Conservation (phyloP, 92 coral and sea anemone genomes). For the Heteractis magnifica region DNA sequence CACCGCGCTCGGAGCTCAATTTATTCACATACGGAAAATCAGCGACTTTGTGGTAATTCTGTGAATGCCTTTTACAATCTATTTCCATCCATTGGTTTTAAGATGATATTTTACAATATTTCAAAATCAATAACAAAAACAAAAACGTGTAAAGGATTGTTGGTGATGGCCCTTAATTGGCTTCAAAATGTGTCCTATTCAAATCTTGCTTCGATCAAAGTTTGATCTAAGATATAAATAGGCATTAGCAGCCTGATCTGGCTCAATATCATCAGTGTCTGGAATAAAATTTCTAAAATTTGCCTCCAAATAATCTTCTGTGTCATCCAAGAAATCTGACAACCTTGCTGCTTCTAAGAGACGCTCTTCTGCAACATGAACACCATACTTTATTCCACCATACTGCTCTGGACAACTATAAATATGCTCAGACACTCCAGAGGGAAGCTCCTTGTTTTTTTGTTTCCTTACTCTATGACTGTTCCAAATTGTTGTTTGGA, state of each 20-base stretch:
- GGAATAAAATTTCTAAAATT: slow-evolving; percentile 42
- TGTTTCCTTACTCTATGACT: background rate
- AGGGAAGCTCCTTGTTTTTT: no score
- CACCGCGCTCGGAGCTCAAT: background rate
- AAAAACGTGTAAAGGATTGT: background rate
- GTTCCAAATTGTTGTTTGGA: slow-evolving; percentile 5
- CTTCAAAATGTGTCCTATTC: background rate
- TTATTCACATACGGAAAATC: no score
- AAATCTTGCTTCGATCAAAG: slow-evolving; percentile 14
- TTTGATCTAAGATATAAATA: slow-evolving; percentile 38
- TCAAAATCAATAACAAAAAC: no score
- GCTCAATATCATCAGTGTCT: slow-evolving; percentile 55
- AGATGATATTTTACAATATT: background rate
- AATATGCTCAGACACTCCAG: no score
- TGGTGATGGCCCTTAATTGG: background rate
- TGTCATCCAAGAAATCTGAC: slow-evolving; percentile 35
- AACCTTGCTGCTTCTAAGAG: no score
- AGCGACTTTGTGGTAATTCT: no score
- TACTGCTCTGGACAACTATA: no score
- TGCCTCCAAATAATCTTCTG: slow-evolving; percentile 52
- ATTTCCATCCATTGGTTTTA: background rate
- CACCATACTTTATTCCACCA: no score
- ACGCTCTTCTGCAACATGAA: no score
- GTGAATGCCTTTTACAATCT: background rate
- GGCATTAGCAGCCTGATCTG: slow-evolving; percentile 46